A percentile compares a stretch with the other conserved stretches of the same genome.
Evolutionary conservation across 2,797 vertebrate species (phyloP).

Genomic region (Tachyglossus aculeatus): DNA sequence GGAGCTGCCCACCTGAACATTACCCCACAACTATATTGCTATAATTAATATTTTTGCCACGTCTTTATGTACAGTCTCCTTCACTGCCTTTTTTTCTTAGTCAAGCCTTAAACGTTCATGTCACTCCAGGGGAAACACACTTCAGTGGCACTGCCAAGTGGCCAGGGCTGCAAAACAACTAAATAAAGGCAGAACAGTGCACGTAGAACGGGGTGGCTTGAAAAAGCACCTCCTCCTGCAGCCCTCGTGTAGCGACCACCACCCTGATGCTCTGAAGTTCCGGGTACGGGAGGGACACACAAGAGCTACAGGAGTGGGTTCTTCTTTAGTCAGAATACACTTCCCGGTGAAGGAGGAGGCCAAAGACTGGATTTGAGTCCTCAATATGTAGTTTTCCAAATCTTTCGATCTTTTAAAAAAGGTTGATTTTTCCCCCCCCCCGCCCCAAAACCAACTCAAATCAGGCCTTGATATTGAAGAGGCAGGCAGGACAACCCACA

Average conservation of each 20-base stretch:
- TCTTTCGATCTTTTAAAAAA: constrained; percentile 55
- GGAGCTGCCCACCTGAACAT: constrained; percentile 89
- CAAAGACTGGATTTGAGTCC: constrained; percentile 89
- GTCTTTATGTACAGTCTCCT: constrained; percentile 92
- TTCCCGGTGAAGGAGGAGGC: constrained; percentile 84
- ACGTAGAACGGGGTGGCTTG: constrained; percentile 83
- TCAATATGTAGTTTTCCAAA: constrained; percentile 53
- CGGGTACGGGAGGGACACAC: constrained; percentile 45
- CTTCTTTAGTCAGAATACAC: constrained; percentile 75
- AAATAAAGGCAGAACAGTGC: constrained; percentile 84
- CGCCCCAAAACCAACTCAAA: constrained; percentile 48
- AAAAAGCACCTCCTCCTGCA: not conserved
- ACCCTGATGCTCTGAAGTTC: constrained; percentile 47
- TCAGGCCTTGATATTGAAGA: constrained; percentile 60
- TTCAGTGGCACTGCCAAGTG: constrained; percentile 87
- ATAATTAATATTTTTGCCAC: constrained; percentile 85
- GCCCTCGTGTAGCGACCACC: constrained; percentile 43
- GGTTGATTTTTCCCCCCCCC: constrained; percentile 26
- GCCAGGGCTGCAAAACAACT: constrained; percentile 92
- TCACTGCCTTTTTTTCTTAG: constrained; percentile 78
- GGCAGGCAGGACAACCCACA: constrained; percentile 62
- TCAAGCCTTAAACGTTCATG: constrained; percentile 85
- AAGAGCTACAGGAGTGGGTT: constrained; percentile 54
- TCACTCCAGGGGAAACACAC: constrained; percentile 83
- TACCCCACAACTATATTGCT: constrained; percentile 90